Conservation (phyloP, 2,888 invertebrate genomes). For the Panzeria rudis region DNA sequence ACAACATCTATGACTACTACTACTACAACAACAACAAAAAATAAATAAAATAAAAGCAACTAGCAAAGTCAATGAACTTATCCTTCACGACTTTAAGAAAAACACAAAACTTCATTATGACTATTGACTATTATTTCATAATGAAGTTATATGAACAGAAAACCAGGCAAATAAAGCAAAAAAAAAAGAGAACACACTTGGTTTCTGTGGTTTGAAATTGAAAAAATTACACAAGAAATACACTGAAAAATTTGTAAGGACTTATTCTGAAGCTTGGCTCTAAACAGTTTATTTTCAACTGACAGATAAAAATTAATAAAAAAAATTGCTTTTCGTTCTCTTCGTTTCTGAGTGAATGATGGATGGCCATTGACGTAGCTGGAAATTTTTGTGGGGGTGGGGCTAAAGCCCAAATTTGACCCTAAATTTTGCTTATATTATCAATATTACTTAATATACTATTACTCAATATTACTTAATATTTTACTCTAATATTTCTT, state of each 20-base stretch:
- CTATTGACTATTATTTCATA: slow-evolving; percentile 66
- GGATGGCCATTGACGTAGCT: no score
- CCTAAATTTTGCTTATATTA: no score
- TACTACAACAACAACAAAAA: slow-evolving; percentile 33
- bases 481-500: no score
- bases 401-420: no score
- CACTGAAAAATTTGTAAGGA: slow-evolving; percentile 37
- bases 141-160: slow-evolving; percentile 39
- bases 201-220: slow-evolving; percentile 69
- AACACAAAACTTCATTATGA: slow-evolving; percentile 55
- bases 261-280: background rate
- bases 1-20: slow-evolving; percentile 66
- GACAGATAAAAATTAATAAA: no score
- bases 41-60: slow-evolving; percentile 55
- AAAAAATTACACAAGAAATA: slow-evolving; percentile 34
- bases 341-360: no score
- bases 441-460: no score
- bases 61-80: slow-evolving; percentile 74
- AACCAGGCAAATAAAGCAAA: slow-evolving; percentile 36
- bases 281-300: no score
- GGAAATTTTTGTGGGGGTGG: no score
- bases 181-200: slow-evolving; percentile 53
- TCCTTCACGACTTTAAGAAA: slow-evolving; percentile 72
- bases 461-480: no score
- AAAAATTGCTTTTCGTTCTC: no score